These are phyloP conservation scores for Hylomyscus alleni DNA, from an alignment of 2,797 vertebrate genomes.

Conservation along the genomic window DNA sequence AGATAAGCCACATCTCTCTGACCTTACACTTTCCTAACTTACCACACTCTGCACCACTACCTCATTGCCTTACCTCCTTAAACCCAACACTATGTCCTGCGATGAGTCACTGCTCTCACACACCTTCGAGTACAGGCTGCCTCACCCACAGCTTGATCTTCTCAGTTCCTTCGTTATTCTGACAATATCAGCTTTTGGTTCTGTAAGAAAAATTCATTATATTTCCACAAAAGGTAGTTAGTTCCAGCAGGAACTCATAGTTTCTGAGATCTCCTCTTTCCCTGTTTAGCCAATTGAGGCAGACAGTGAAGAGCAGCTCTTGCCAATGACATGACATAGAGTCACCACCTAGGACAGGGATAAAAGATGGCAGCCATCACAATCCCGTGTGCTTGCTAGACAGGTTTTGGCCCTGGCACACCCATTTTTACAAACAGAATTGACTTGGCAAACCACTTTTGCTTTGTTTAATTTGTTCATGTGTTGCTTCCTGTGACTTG, in stretches of 20 bases:
- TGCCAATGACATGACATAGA: background rate
- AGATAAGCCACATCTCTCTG: background rate
- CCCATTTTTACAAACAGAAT: background rate
- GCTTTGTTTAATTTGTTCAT: background rate
- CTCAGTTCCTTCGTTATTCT: background rate
- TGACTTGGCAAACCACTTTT: background rate
- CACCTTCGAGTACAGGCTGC: accelerated
- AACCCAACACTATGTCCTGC: background rate
- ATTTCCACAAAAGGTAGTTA: background rate
- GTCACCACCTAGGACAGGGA: background rate
- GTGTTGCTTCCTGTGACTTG: background rate
- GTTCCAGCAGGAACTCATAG: background rate
- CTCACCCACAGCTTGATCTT: background rate
- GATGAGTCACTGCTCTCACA: too few relatives aligned
- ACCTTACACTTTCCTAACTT: background rate
- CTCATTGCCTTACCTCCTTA: background rate
- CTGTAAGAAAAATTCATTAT: background rate
- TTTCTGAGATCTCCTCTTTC: background rate
- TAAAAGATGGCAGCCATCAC: background rate
- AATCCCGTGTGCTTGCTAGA: too few relatives aligned
- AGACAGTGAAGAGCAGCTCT: too few relatives aligned
- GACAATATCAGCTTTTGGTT: accelerated
- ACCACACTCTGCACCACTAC: background rate
- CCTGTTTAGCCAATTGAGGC: background rate
- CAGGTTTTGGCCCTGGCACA: background rate